Conservation (phyloP, 2,113 vertebrate species). For the Hippocampus abdominalis region DNA sequence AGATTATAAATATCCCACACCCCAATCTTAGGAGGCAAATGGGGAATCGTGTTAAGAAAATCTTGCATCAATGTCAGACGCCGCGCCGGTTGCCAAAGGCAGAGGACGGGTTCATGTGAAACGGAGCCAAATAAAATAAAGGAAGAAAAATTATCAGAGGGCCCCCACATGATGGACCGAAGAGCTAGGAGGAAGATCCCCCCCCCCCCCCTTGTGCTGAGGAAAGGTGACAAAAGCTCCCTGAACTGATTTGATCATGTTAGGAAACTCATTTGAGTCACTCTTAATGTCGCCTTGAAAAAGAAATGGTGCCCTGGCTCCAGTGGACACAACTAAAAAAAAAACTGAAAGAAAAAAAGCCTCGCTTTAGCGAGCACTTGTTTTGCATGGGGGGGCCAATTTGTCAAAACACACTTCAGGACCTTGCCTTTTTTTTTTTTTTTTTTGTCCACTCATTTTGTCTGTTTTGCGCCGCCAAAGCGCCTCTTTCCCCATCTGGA, state of each 20-base stretch:
- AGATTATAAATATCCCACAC: constrained; percentile 68
- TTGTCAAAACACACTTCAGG: constrained; percentile 54
- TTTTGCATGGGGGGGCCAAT: constrained; percentile 41
- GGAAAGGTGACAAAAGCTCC: neutral
- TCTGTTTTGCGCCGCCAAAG: constrained; percentile 22
- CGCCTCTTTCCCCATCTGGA: constrained; percentile 30
- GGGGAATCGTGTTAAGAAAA: constrained; percentile 54
- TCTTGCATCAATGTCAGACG: constrained; percentile 56
- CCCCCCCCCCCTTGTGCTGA: too few species aligned
- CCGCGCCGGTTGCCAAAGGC: constrained; percentile 45
- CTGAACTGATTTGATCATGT: neutral
- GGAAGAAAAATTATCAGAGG: constrained; percentile 32
- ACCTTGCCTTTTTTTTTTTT: constrained; percentile 33
- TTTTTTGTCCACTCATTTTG: constrained; percentile 44
- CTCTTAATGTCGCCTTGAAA: neutral
- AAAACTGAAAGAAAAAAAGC: neutral
- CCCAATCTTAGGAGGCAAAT: constrained; percentile 41
- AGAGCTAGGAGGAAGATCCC: neutral
- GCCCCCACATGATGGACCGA: constrained; percentile 4
- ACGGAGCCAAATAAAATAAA: constrained; percentile 34
- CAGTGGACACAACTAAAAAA: neutral
- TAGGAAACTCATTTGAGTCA: constrained; percentile 6
- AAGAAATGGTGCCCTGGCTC: neutral
- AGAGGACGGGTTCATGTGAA: constrained; percentile 33
- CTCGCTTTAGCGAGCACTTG: neutral